phyloP scores from a whole-genome alignment of 2,888 invertebrate species.

The Dicroscelio sp. region DNA sequence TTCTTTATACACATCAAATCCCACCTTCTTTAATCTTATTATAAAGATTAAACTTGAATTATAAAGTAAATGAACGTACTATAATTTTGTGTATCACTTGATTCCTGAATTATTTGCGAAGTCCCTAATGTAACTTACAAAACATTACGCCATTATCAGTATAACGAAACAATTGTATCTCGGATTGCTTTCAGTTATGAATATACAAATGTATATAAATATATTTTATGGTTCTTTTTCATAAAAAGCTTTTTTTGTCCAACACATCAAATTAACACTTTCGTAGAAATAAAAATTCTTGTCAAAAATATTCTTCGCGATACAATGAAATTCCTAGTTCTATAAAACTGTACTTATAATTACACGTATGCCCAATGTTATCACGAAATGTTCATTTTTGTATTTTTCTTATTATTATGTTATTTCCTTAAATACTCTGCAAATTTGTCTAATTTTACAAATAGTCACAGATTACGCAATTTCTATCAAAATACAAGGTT shows the following conservation, averaged over 20 bases:
- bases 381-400: constrained; percentile 51
- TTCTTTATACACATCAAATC: constrained; percentile 65
- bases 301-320: constrained; percentile 60
- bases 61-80: constrained; percentile 37
- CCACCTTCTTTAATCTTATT: constrained; percentile 27
- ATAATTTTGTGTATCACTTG: constrained; percentile 56
- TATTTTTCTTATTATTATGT: constrained; percentile 12
- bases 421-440: constrained; percentile 37
- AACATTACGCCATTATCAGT: constrained; percentile 27
- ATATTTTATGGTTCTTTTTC: constrained; percentile 61
- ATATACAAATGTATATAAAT: constrained; percentile 69
- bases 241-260: constrained; percentile 71
- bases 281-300: constrained; percentile 64
- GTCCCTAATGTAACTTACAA: constrained; percentile 52
- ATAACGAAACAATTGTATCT: constrained; percentile 48
- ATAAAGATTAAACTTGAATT: constrained; percentile 31
- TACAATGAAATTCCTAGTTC: constrained; percentile 56
- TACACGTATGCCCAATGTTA: constrained; percentile 77
- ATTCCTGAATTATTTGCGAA: constrained; percentile 34
- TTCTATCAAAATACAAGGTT: constrained; percentile 31
- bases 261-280: constrained; percentile 76
- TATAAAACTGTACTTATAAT: constrained; percentile 61
- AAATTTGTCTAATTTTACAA: constrained; percentile 27
- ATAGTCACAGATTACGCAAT: not conserved
- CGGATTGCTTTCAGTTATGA: constrained; percentile 30